A percentile compares a stretch with the other conserved stretches of the same genome.
These are phyloP conservation scores for Euborellia annulipes DNA, from an alignment of 1,140 invertebrate genomes.

Conservation along the genomic window DNA sequence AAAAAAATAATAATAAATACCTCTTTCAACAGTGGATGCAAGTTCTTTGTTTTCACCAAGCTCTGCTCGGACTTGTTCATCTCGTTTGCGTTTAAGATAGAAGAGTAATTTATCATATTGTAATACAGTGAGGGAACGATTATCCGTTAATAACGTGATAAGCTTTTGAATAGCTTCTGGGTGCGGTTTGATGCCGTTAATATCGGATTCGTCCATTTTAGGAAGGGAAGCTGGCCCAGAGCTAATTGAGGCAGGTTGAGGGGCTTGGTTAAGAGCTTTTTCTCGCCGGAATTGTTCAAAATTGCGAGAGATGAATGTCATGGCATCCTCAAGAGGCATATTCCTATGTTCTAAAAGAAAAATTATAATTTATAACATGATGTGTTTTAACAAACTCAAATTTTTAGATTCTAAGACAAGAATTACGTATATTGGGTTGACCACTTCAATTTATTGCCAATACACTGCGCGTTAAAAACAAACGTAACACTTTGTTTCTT, in stretches of 20 bases:
- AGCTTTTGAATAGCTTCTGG: conserved; percentile 45
- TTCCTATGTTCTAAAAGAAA: conserved; percentile 64
- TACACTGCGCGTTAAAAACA: too few species aligned
- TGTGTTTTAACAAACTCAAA: too few species aligned
- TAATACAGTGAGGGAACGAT: conserved; percentile 54
- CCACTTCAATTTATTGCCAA: too few species aligned
- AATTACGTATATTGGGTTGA: too few species aligned
- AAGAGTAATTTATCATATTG: conserved; percentile 69
- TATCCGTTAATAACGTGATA: conserved; percentile 62
- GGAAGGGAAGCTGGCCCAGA: background rate
- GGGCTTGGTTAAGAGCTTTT: conserved; percentile 21
- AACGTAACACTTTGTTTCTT: too few species aligned
- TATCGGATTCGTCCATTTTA: too few species aligned
- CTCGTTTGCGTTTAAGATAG: conserved; percentile 58
- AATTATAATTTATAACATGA: conserved; percentile 4
- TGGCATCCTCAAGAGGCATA: conserved; percentile 84
- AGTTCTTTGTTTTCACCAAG: conserved; percentile 38
- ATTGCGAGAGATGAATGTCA: conserved; percentile 59
- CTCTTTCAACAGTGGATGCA: conserved; percentile 23
- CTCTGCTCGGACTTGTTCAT: conserved; percentile 53
- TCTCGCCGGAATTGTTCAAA: conserved; percentile 60
- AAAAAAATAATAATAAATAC: too few species aligned
- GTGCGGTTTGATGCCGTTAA: conserved; percentile 25
- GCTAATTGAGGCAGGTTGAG: conserved; percentile 12
- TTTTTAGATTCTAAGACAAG: background rate